Conservation (phyloP, 2,113 vertebrate genomes). For the Phycodurus eques region DNA sequence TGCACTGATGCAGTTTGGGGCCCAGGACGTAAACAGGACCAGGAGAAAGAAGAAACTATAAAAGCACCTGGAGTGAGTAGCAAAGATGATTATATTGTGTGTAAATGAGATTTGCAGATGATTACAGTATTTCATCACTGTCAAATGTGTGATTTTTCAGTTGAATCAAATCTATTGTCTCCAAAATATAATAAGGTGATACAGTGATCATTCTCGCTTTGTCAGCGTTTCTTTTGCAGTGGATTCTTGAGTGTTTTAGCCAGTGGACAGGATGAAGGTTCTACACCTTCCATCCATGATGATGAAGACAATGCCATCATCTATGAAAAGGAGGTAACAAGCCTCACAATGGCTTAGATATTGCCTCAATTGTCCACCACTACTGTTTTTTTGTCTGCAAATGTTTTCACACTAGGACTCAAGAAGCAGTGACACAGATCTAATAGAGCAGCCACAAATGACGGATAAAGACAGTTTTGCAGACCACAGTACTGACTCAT, state of each 20-base stretch:
- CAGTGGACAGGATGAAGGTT: not conserved
- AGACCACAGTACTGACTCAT: not conserved
- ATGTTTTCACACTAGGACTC: not conserved
- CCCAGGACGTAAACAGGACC: not conserved
- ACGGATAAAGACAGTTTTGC: not conserved
- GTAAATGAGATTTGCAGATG: not conserved
- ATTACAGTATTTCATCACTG: not conserved
- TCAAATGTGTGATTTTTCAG: too few species aligned
- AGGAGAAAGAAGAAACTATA: not conserved
- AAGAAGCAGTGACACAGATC: not conserved
- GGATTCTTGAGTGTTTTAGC: conserved; percentile 1
- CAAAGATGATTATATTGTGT: not conserved
- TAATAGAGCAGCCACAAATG: not conserved
- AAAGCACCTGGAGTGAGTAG: not conserved
- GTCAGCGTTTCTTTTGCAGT: not conserved
- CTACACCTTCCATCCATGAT: not conserved
- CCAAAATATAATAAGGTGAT: not conserved
- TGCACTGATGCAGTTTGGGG: not conserved
- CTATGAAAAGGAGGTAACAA: not conserved
- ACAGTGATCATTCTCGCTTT: not conserved
- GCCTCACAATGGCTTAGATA: not conserved
- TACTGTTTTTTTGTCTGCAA: not conserved
- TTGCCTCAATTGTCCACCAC: not conserved
- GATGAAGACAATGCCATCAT: not conserved
- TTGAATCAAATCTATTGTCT: not conserved